Evolutionary conservation across 2,797 vertebrate species (phyloP).

Genomic region (Clarias laeviceps): DNA sequence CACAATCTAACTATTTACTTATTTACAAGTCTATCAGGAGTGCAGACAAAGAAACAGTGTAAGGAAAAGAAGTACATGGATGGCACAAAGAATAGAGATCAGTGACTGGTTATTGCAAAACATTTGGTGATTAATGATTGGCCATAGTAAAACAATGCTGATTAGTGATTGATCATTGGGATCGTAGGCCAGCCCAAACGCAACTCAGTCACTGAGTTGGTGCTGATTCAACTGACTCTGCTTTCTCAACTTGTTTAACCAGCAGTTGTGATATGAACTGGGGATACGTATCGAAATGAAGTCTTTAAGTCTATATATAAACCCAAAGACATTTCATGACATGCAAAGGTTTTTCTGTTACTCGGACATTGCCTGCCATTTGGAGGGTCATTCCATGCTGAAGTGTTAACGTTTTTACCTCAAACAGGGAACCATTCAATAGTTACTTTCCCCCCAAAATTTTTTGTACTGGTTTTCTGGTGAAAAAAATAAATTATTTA

Average conservation of each 20-base stretch:
- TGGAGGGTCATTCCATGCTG: neutral
- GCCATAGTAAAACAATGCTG: neutral
- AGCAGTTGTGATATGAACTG: neutral
- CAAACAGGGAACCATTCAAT: neutral
- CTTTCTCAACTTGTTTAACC: neutral
- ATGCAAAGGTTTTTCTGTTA: neutral
- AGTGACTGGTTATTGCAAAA: neutral
- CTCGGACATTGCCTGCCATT: neutral
- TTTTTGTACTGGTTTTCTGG: neutral
- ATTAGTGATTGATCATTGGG: neutral
- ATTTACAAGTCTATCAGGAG: neutral
- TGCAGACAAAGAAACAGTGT: neutral
- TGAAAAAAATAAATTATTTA: neutral
- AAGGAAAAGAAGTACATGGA: neutral
- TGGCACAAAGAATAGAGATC: neutral
- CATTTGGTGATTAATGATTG: neutral
- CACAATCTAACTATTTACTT: neutral
- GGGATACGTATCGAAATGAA: neutral
- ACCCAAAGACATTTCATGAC: neutral
- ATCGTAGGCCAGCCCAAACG: neutral
- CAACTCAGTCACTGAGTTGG: neutral
- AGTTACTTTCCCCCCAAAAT: neutral
- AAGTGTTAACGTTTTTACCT: constrained; percentile 1
- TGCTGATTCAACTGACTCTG: neutral
- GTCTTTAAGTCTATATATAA: no score